phyloP scores from a whole-genome alignment of 2,113 vertebrate genomes.

The Circaetus gallicus region DNA sequence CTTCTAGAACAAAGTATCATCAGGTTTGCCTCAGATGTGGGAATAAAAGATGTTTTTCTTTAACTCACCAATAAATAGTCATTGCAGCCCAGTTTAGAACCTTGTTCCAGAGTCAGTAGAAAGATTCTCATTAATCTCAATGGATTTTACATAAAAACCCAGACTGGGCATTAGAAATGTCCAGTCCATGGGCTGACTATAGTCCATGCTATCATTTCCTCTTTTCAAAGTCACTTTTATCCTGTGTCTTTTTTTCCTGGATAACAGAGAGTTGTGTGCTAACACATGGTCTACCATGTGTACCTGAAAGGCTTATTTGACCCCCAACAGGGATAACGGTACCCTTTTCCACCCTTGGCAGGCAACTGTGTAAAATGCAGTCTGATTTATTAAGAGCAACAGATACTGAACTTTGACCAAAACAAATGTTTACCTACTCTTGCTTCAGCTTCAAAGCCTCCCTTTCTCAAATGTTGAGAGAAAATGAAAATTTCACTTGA shows the following conservation, averaged over 20 bases:
- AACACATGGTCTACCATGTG: neutral
- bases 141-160: neutral
- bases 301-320: neutral
- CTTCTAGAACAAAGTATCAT: neutral
- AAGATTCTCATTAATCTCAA: neutral
- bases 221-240: neutral
- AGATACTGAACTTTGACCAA: neutral
- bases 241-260: neutral
- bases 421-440: neutral
- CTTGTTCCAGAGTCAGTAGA: neutral
- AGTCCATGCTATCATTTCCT: neutral
- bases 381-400: neutral
- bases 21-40: neutral
- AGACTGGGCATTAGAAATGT: neutral
- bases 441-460: neutral
- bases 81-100: neutral
- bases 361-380: neutral
- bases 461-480: neutral
- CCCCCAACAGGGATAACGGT: neutral
- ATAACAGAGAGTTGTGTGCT: neutral
- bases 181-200: neutral
- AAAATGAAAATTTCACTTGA: neutral
- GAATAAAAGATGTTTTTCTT: neutral
- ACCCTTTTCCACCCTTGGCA: neutral
- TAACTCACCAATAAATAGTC: neutral